Conservation (phyloP, 2,113 vertebrate genomes). For the Spea bombifrons region DNA sequence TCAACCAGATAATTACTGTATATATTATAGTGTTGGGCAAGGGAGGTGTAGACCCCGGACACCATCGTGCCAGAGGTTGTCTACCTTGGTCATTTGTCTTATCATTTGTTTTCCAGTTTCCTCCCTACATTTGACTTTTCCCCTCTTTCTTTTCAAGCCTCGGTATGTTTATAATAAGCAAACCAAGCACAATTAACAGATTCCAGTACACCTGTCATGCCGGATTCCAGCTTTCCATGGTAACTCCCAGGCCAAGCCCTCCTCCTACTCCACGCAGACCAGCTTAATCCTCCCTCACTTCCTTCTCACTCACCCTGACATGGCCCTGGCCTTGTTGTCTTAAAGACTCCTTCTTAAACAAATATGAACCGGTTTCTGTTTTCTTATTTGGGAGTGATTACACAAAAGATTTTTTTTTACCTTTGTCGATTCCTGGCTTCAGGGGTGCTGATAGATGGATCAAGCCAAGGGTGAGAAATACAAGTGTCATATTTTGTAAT, state of each 20-base stretch:
- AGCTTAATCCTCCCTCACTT: slow-evolving; percentile 40
- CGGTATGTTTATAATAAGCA: slow-evolving; percentile 22
- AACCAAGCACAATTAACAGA: slow-evolving; percentile 2
- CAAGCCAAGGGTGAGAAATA: slow-evolving; percentile 22
- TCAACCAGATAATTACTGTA: no score
- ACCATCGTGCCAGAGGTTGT: no score
- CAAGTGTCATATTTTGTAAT: slow-evolving; percentile 9
- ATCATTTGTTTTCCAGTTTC: no score
- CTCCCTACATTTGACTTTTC: slow-evolving; percentile 12
- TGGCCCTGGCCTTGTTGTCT: slow-evolving; percentile 28
- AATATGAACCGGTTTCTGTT: slow-evolving; percentile 44
- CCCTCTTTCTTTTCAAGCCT: neutral
- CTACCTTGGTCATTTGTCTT: no score
- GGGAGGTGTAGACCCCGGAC: no score
- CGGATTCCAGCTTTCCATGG: slow-evolving; percentile 45
- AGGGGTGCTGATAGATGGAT: slow-evolving; percentile 25
- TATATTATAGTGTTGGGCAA: no score
- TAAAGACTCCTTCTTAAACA: slow-evolving; percentile 37
- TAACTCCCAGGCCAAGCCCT: slow-evolving; percentile 44
- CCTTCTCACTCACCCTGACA: slow-evolving; percentile 36
- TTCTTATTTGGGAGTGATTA: slow-evolving; percentile 33
- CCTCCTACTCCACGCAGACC: slow-evolving; percentile 37
- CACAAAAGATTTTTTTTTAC: slow-evolving; percentile 28
- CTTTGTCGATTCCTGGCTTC: slow-evolving; percentile 20
- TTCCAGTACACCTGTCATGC: slow-evolving; percentile 44